These are phyloP conservation scores for Colossoma macropomum DNA, from an alignment of 2,113 vertebrate species.

Conservation along the genomic window DNA sequence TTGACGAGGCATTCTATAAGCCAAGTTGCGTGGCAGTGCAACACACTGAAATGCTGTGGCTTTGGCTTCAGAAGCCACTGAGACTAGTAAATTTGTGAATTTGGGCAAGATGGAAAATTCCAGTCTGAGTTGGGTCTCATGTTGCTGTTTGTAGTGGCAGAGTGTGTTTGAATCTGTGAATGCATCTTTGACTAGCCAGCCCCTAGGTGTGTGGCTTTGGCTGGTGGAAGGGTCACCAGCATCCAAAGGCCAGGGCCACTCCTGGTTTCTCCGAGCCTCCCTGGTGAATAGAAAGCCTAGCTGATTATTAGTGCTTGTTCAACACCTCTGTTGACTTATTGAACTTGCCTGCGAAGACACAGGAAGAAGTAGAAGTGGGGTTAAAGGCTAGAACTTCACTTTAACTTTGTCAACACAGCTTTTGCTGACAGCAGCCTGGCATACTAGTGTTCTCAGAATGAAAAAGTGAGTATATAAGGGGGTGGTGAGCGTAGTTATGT, in stretches of 20 bases:
- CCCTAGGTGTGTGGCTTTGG: constrained; percentile 3
- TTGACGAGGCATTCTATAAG: constrained; percentile 26
- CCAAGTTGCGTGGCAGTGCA: not conserved
- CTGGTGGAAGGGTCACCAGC: constrained; percentile 11
- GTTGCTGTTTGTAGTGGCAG: constrained; percentile 42
- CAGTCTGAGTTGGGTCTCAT: not conserved
- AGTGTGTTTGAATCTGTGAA: constrained; percentile 27
- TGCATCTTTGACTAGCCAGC: constrained; percentile 23
- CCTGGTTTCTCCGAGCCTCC: constrained; percentile 22
- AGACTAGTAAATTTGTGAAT: constrained; percentile 39
- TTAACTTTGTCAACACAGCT: constrained; percentile 40
- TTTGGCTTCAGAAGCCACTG: constrained; percentile 17
- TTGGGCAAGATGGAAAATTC: constrained; percentile 49
- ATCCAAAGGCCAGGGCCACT: constrained; percentile 13
- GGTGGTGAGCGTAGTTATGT: not conserved
- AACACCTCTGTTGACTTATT: constrained; percentile 46
- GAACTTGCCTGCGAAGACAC: constrained; percentile 19
- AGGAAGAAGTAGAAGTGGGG: constrained; percentile 3
- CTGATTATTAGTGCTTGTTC: constrained; percentile 42
- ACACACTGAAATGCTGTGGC: constrained; percentile 11
- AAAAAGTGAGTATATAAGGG: not conserved
- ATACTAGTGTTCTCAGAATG: not conserved
- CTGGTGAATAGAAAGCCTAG: constrained; percentile 25
- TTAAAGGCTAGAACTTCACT: constrained; percentile 30
- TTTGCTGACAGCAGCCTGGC: constrained; percentile 38